These are phyloP conservation scores for Amphimedon queenslandica DNA, from an alignment of 37 sponge, comb jelly and placozoan genomes.

Conservation along the genomic window DNA sequence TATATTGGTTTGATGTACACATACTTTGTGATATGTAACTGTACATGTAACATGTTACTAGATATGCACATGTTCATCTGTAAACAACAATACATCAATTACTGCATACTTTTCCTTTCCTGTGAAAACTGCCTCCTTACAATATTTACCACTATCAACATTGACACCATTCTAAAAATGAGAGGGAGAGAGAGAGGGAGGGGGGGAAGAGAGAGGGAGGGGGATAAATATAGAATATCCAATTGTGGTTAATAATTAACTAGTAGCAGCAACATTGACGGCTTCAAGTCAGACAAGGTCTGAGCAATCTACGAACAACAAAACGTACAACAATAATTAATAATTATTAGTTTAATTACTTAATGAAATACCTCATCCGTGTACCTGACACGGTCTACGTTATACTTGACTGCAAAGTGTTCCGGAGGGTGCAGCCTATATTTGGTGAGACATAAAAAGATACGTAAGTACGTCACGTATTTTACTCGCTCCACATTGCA, in stretches of 20 bases:
- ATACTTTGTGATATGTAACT: too few species aligned
- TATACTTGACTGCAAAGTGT: constrained; percentile 86
- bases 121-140: constrained; percentile 73
- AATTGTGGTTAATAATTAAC: constrained; percentile 29
- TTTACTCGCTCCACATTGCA: constrained; percentile 94
- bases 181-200: not conserved
- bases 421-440: constrained; percentile 73
- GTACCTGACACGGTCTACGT: constrained; percentile 74
- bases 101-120: constrained; percentile 70
- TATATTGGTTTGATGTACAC: too few species aligned
- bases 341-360: constrained; percentile 6
- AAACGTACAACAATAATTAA: constrained; percentile 6
- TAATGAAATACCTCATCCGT: constrained; percentile 80
- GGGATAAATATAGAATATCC: not conserved
- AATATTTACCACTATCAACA: constrained; percentile 79
- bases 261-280: constrained; percentile 71
- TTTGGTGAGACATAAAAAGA: not conserved
- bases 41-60: too few species aligned
- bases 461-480: too few species aligned
- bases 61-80: too few species aligned
- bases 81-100: too few species aligned
- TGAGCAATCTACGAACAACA: constrained; percentile 39
- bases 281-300: constrained; percentile 41
- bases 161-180: constrained; percentile 67
- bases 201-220: not conserved